Percentiles rank a stretch among this genome's conserved stretches.
Conservation (phyloP, 2,113 vertebrate species). For the Corythoichthys intestinalis region DNA sequence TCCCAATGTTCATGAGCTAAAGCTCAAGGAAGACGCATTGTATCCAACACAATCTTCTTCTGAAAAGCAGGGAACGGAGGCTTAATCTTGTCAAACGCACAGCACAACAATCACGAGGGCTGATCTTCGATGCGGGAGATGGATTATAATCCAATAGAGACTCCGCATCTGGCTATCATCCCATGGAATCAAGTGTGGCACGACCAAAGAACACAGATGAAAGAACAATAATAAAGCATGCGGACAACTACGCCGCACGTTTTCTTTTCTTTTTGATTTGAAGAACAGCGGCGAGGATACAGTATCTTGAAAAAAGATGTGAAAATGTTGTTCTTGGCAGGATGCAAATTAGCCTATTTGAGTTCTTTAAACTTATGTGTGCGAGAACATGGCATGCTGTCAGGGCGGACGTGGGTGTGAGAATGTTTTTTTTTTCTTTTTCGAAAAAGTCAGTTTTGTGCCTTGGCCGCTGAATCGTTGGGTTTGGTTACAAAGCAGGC, state of each 20-base stretch:
- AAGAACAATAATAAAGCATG: conserved; percentile 12
- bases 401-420: not conserved
- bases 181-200: conserved; percentile 51
- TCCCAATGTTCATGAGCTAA: conserved; percentile 21
- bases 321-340: not conserved
- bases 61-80: conserved; percentile 32
- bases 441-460: not conserved
- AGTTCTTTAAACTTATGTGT: not conserved
- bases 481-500: conserved; percentile 17
- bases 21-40: conserved; percentile 16
- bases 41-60: conserved; percentile 52
- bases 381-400: not conserved
- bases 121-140: conserved; percentile 61
- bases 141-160: conserved; percentile 67
- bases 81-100: conserved; percentile 65
- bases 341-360: not conserved
- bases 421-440: not conserved
- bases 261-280: not conserved
- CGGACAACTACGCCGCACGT: not conserved
- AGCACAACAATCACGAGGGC: conserved; percentile 59
- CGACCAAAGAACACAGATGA: conserved; percentile 21
- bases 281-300: not conserved
- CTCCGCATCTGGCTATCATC: conserved; percentile 56
- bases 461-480: conserved; percentile 33
- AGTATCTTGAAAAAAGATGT: not conserved